Evolutionary conservation across 2,113 vertebrate genomes (phyloP), one percentile per base, ranked within the genome.

Genomic region (Microcebus murinus): DNA sequence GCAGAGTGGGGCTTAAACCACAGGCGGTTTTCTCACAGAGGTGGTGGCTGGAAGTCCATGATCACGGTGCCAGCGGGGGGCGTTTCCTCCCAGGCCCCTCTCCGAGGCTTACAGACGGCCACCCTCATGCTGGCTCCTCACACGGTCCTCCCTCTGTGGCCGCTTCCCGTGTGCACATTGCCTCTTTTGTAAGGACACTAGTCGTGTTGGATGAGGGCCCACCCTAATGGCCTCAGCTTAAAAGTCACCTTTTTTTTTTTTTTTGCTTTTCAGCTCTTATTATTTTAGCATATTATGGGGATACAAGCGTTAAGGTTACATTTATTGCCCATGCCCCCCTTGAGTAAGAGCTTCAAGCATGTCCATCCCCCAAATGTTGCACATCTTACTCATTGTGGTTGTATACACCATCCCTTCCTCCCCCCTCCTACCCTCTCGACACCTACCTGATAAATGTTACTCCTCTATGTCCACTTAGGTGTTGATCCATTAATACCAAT

Each of bases 371-470:
- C 45, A 45, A 45, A 45, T 45, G 45, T 45, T 45, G 45, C 45
- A 45, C 45, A 45, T 45, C 45, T 45, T 45, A 45, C 45, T 45
- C 45, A 0, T 45, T 45, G 45, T 45, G 45, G 45, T 45, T 45
- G 45, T 45, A 45, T 45, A 45, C 0, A 45, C 45, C 45, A 45
- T 45, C 45, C 45, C 45, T 1, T 45, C 45, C 45, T 45, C 45
- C 45, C 45, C 45, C 7, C 8, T 45, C 7, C 7, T 1, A 45
- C 0, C 45, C 42, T 45, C 42, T 6, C 6, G 6, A 45, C 6
- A 45, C 42, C 42, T 7, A 45, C 45, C 45, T 1, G 45, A 45
- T 45, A 45, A 45, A 45, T 45, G 45, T 45, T 45, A 45, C 45
- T 8, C 45, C 45, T 45, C 0, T 8, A 8, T 8, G 45, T 45